Evolutionary conservation across 2,888 invertebrate genomes (phyloP).

Genomic region (Meandrusa payeni): DNA sequence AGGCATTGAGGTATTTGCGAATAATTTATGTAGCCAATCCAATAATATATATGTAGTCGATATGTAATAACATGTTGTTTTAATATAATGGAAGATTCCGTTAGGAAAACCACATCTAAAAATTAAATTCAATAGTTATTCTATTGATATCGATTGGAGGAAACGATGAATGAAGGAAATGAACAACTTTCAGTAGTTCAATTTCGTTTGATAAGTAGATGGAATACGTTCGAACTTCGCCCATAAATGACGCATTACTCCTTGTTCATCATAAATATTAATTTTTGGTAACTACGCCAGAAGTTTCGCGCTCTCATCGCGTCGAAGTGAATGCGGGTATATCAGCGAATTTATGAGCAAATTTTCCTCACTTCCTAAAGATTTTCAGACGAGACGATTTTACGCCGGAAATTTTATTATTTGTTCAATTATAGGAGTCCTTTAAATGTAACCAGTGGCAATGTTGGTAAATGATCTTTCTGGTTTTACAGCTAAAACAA

Average conservation of each 20-base stretch:
- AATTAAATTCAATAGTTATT: constrained; percentile 2
- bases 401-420: constrained; percentile 36
- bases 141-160: constrained; percentile 1
- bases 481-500: not conserved
- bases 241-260: constrained; percentile 75
- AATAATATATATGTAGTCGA: too few relatives aligned
- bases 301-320: constrained; percentile 65
- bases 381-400: constrained; percentile 40
- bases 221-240: constrained; percentile 70
- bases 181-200: constrained; percentile 41
- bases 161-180: constrained; percentile 17
- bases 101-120: too few relatives aligned
- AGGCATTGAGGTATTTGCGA: too few relatives aligned
- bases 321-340: constrained; percentile 63
- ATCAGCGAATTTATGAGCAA: constrained; percentile 76
- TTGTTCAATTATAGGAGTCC: too few relatives aligned
- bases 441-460: constrained; percentile 23
- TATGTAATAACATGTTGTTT: too few relatives aligned
- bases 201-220: constrained; percentile 61
- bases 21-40: too few relatives aligned
- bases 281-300: constrained; percentile 69
- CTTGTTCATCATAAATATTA: constrained; percentile 76
- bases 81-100: too few relatives aligned
- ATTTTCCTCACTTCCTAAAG: constrained; percentile 55
- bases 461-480: not conserved